Conservation (phyloP, 2,888 invertebrate genomes). For the Himalopsyche kuldschensis region DNA sequence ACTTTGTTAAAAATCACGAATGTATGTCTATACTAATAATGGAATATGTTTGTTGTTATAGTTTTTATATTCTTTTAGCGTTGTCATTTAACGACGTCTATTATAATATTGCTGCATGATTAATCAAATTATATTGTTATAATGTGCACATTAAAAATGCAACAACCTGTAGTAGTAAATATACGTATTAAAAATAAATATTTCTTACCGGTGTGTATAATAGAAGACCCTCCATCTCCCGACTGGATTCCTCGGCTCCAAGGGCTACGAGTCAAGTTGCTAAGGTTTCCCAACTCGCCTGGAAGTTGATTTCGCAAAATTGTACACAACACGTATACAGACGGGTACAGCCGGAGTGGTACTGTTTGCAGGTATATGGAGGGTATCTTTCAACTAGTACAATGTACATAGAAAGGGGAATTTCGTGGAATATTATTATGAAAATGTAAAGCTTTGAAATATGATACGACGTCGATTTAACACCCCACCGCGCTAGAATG, state of each 20-base stretch:
- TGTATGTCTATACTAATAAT: too few species aligned
- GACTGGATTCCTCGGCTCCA: constrained; percentile 14
- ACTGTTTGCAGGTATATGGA: background rate
- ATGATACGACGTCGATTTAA: constrained; percentile 3
- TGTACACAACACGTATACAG: background rate
- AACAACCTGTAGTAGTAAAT: background rate
- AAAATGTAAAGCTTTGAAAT: constrained; percentile 8
- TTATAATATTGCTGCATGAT: too few species aligned
- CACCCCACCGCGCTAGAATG: background rate
- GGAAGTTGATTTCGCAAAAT: constrained; percentile 18
- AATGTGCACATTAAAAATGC: background rate
- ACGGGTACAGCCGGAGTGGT: background rate
- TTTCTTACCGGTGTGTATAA: background rate
- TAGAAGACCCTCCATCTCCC: background rate
- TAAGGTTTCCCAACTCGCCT: constrained; percentile 26
- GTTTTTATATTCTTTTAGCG: too few species aligned
- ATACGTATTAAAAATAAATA: background rate
- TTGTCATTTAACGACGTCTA: too few species aligned
- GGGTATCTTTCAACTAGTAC: background rate
- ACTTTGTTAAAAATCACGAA: too few species aligned
- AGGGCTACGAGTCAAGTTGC: constrained; percentile 18
- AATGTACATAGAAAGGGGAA: background rate
- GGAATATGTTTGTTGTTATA: too few species aligned
- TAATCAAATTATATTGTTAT: too few species aligned
- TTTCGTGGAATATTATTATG: background rate